Evolutionary conservation across 1,140 invertebrate genomes (phyloP).

Genomic region (Telenomus remus): DNA sequence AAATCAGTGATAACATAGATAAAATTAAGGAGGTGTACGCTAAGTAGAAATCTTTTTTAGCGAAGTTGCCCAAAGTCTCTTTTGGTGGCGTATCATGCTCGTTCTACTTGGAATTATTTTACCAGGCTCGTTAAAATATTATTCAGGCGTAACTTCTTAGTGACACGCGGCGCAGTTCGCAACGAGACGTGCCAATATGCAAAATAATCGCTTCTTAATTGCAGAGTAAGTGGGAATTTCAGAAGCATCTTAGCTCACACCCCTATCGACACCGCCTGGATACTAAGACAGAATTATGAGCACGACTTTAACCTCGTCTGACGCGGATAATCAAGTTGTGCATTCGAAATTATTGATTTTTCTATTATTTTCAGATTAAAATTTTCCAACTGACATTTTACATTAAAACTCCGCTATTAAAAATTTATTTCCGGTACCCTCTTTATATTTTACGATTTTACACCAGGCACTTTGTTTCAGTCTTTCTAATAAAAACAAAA

Average conservation of each 20-base stretch:
- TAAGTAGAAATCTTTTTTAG: constrained; percentile 64
- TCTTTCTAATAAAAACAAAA: too few species aligned
- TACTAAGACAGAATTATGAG: constrained; percentile 55
- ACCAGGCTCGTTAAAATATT: constrained; percentile 74
- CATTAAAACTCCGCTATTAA: too few species aligned
- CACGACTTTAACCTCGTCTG: constrained; percentile 60
- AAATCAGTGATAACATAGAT: constrained; percentile 55
- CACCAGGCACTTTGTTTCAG: too few species aligned
- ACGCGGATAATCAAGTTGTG: constrained; percentile 7
- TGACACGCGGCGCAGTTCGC: constrained; percentile 70
- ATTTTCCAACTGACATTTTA: too few species aligned
- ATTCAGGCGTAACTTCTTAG: constrained; percentile 71
- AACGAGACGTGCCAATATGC: constrained; percentile 66
- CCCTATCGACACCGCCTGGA: constrained; percentile 66
- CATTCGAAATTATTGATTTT: constrained; percentile 3
- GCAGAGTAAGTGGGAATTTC: constrained; percentile 70
- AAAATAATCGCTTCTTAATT: constrained; percentile 74
- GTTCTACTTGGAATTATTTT: constrained; percentile 68
- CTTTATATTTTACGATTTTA: too few species aligned
- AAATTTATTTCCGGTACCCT: too few species aligned
- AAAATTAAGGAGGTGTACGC: constrained; percentile 66
- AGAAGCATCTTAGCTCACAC: constrained; percentile 58
- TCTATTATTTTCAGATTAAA: not conserved
- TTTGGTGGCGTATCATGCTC: constrained; percentile 34
- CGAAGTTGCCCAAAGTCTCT: constrained; percentile 54